Percentiles rank a stretch among this genome's conserved stretches.
Conservation (phyloP, 2,888 invertebrate species). For the Siphonodentalium dalli region DNA sequence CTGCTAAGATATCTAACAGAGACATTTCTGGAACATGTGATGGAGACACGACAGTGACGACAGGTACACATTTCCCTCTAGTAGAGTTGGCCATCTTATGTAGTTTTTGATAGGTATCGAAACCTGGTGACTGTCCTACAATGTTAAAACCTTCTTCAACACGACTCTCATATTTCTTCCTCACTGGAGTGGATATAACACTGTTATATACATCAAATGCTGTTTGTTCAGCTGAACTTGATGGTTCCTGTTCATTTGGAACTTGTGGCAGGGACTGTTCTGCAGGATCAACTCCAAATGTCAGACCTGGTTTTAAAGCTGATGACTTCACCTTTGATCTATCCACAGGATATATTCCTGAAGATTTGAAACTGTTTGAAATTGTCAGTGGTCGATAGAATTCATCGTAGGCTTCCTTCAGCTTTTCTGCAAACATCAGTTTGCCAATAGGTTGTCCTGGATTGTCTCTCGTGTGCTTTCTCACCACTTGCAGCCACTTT, state of each 20-base stretch:
- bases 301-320: constrained; percentile 4
- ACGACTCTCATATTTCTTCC: constrained; percentile 14
- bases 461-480: constrained; percentile 24
- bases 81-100: neutral
- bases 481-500: constrained; percentile 21
- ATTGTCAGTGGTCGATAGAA: constrained; percentile 30
- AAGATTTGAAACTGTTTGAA: constrained; percentile 25
- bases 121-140: constrained; percentile 18
- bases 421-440: constrained; percentile 26
- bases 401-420: constrained; percentile 22
- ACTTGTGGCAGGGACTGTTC: neutral
- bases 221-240: neutral
- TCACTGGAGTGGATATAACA: constrained; percentile 7
- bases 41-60: neutral
- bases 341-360: constrained; percentile 26
- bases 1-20: neutral
- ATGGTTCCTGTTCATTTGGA: too few relatives aligned
- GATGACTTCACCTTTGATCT: constrained; percentile 2
- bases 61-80: neutral
- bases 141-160: constrained; percentile 8
- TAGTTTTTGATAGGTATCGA: constrained; percentile 16
- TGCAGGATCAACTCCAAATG: neutral
- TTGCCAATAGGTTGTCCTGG: constrained; percentile 24
- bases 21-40: too few relatives aligned
- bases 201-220: constrained; percentile 4